Conservation (phyloP, 2,797 vertebrate species). For the Sitta carolinensis region DNA sequence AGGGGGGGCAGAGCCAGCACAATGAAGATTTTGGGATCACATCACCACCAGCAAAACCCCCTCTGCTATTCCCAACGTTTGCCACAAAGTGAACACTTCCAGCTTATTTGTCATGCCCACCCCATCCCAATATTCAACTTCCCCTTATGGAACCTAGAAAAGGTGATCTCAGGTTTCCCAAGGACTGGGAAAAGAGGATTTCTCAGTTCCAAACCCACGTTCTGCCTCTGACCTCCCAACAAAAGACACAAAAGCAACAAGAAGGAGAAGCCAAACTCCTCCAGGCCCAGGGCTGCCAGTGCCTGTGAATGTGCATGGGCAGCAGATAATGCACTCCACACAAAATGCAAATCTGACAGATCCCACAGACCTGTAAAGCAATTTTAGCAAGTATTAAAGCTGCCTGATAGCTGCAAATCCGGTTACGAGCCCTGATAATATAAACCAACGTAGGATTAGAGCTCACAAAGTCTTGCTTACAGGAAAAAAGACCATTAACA, state of each 20-base stretch:
- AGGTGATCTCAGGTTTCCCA: fast-evolving
- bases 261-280: background rate
- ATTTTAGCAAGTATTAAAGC: background rate
- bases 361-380: background rate
- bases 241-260: background rate
- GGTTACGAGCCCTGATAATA: background rate
- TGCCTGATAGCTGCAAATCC: background rate
- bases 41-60: fast-evolving
- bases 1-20: background rate
- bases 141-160: background rate
- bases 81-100: fast-evolving
- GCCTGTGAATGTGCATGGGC: fast-evolving
- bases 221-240: background rate
- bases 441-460: background rate
- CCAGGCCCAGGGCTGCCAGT: fast-evolving
- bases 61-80: background rate
- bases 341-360: background rate
- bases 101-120: fast-evolving
- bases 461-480: background rate
- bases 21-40: background rate
- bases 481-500: background rate
- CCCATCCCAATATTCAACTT: background rate
- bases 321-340: background rate
- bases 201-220: background rate
- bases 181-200: background rate